Base-by-base conservation (phyloP, 2,113 vertebrate species). In the Myrmecophaga tridactyla region DNA sequence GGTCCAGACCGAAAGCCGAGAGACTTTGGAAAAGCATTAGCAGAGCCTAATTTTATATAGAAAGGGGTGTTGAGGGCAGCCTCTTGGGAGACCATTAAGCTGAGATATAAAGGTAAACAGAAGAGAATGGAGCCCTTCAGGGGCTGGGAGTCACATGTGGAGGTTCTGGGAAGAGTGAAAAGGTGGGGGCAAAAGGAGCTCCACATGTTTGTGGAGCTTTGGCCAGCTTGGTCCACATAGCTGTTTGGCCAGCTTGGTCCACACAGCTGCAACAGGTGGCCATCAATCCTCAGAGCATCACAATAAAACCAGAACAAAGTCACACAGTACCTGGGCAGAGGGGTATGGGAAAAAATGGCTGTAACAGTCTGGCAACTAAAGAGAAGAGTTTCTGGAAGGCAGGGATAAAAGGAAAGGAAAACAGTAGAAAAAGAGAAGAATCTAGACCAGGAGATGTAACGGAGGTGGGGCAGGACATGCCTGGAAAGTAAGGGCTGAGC, bases 131-230 rank as follows among this genome's bases (percentile, higher is more conserved):
- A 58, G 65, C 29, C 18, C 10, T 76, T 6, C 7, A 12, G 18
- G 2, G 4, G 12, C 6, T 43, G 2, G 25, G 29, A 51, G n/a
- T 60, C 72, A 31, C 0, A 0, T 9, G 21, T 7, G 14, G 46
- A 41, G 46, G 8, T 39, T 15, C 65, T 6, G n/a, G 36, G 36
- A 6, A 46, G 76, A 60, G 5, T 0, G 1, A 23, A 25, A 31
- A 77, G 13, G 11, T 43, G 25, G 23, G 36, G 21, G 4, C 60
- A 7, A 27, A 65, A 20, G 36, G n/a, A n/a, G n/a, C n/a, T n/a
- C n/a, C n/a, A n/a, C n/a, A n/a, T n/a, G n/a, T n/a, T n/a, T n/a
- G n/a, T n/a, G n/a, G n/a, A n/a, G n/a, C n/a, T 6, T 29, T 11
- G 56, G 53, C 36, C 72, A 88, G 14, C 25, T 72, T 41, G 60